Conservation (phyloP, 2,797 vertebrate genomes). For the Sarcoramphus papa region DNA sequence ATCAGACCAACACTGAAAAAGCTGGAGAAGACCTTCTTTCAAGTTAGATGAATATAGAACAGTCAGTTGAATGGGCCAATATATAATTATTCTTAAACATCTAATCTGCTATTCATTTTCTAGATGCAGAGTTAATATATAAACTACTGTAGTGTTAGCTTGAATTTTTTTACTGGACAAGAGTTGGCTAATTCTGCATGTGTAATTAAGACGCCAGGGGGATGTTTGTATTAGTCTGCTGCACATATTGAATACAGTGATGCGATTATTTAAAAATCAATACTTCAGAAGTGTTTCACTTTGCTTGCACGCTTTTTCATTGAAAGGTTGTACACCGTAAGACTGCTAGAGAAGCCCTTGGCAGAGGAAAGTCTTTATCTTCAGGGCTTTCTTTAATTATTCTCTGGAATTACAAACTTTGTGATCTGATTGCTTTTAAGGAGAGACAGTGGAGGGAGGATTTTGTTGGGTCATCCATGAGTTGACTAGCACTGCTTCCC, state of each 20-base stretch:
- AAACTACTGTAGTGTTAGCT: background rate
- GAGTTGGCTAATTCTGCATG: background rate
- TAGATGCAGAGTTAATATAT: background rate
- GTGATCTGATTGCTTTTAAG: background rate
- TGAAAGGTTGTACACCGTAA: background rate
- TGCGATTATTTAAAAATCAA: conserved; percentile 30
- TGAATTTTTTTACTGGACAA: background rate
- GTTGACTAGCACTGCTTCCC: background rate
- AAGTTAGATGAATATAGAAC: background rate
- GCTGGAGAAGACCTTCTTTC: background rate
- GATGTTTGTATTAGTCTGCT: background rate
- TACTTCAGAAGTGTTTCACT: background rate
- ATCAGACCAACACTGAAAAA: background rate
- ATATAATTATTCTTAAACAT: background rate
- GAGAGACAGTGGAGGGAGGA: background rate
- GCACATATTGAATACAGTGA: background rate
- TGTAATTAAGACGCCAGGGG: background rate
- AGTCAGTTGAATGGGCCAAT: background rate
- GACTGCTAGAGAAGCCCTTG: background rate
- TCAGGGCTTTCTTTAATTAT: background rate
- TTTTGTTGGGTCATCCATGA: background rate
- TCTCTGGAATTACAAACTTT: background rate
- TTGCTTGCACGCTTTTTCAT: background rate
- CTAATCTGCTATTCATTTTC: background rate
- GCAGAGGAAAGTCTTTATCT: background rate